A percentile compares a stretch with the other conserved stretches of the same genome.
These are phyloP conservation scores for Drosophila crucigera DNA, from an alignment of 2,888 invertebrate genomes.

Conservation along the genomic window DNA sequence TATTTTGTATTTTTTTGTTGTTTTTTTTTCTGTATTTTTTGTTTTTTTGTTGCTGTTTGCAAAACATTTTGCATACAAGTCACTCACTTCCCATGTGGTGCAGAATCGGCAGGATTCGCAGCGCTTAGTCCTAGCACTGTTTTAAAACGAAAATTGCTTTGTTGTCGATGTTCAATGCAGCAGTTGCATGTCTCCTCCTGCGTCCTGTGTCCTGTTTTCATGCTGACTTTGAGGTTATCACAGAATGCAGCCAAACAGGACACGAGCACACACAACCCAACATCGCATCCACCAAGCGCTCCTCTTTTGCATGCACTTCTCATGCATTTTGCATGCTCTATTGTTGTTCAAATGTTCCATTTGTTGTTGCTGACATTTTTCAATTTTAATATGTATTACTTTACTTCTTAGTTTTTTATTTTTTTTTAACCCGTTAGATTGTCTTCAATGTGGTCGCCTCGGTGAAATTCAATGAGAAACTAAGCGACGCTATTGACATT, in stretches of 20 bases:
- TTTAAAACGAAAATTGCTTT: slow-evolving; percentile 79
- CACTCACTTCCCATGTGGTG: slow-evolving; percentile 63
- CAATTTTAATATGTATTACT: slow-evolving; percentile 64
- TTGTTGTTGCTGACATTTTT: slow-evolving; percentile 33
- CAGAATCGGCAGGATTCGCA: slow-evolving; percentile 51
- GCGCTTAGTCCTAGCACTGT: slow-evolving; percentile 72
- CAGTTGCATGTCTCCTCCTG: slow-evolving; percentile 55
- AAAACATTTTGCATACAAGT: slow-evolving; percentile 80
- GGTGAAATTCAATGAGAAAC: slow-evolving; percentile 86
- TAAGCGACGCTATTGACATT: slow-evolving; percentile 85
- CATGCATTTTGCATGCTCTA: slow-evolving; percentile 72
- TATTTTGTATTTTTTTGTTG: slow-evolving; percentile 10
- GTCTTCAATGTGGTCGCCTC: slow-evolving; percentile 86
- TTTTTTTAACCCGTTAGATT: slow-evolving; percentile 72
- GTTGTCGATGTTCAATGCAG: slow-evolving; percentile 81
- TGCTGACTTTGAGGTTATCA: slow-evolving; percentile 74
- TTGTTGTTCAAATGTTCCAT: slow-evolving; percentile 18
- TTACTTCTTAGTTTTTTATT: not conserved
- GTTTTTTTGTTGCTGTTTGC: slow-evolving; percentile 39
- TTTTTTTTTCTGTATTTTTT: not conserved
- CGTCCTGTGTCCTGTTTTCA: slow-evolving; percentile 14
- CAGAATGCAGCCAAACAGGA: slow-evolving; percentile 48
- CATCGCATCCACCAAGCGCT: slow-evolving; percentile 37
- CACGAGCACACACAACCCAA: slow-evolving; percentile 8
- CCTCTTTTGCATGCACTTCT: slow-evolving; percentile 74